These are phyloP conservation scores for Gibbula magus DNA, from an alignment of 2,888 invertebrate species.

Conservation along the genomic window DNA sequence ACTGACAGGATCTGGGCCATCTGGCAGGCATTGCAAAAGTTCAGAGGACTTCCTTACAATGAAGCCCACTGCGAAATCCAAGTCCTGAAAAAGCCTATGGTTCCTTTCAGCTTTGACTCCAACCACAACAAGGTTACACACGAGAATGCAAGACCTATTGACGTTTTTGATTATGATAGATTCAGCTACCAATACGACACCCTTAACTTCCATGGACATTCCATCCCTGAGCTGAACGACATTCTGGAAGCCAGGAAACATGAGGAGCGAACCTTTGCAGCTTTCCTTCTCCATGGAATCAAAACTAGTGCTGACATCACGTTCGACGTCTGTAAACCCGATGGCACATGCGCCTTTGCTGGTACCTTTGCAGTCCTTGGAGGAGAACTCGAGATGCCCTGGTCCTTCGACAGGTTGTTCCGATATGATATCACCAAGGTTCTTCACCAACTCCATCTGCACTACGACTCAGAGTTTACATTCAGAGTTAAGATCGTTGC, in stretches of 20 bases:
- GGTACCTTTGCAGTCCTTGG: constrained; percentile 47
- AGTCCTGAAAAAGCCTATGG: constrained; percentile 21
- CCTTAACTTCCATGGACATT: constrained; percentile 50
- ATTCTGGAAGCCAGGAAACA: constrained; percentile 34
- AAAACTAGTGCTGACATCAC: constrained; percentile 38
- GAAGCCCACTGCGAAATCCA: constrained; percentile 31
- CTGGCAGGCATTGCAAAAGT: constrained; percentile 39
- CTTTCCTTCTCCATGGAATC: constrained; percentile 43
- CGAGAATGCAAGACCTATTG: constrained; percentile 28
- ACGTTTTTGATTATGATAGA: constrained; percentile 38
- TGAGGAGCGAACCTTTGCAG: constrained; percentile 43
- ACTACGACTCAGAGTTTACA: constrained; percentile 35
- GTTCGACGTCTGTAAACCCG: constrained; percentile 37
- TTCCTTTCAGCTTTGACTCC: constrained; percentile 30
- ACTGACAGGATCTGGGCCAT: constrained; percentile 39
- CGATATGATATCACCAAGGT: constrained; percentile 47
- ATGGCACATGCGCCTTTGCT: constrained; percentile 39
- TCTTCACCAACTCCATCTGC: constrained; percentile 35
- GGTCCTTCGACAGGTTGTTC: constrained; percentile 46
- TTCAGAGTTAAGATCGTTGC: constrained; percentile 29
- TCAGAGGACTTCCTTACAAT: constrained; percentile 32
- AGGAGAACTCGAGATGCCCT: constrained; percentile 43
- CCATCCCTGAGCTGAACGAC: constrained; percentile 46
- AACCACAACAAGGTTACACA: constrained; percentile 32
- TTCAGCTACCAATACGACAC: constrained; percentile 47